phyloP scores from a whole-genome alignment of 2,113 vertebrate genomes.

The Camelus dromedarius region DNA sequence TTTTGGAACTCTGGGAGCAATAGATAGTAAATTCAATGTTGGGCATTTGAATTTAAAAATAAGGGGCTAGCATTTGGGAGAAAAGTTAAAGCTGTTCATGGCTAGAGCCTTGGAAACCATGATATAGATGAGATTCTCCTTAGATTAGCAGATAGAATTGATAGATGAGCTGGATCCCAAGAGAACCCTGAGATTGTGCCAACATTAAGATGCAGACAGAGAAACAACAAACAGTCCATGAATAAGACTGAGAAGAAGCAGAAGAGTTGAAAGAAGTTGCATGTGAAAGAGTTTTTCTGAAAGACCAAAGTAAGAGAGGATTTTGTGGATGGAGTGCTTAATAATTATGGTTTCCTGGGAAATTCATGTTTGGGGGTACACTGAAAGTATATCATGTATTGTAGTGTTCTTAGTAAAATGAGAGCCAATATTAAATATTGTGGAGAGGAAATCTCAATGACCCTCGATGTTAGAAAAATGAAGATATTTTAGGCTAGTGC shows the following conservation, averaged over 20 bases:
- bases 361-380: not conserved
- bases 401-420: not conserved
- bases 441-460: not conserved
- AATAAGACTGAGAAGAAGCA: not conserved
- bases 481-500: not conserved
- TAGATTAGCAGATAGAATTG: not conserved
- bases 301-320: not conserved
- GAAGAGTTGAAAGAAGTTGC: not conserved
- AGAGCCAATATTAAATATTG: conserved; percentile 19
- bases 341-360: not conserved
- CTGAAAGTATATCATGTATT: not conserved
- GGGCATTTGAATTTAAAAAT: conserved; percentile 32
- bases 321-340: not conserved
- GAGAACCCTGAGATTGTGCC: not conserved
- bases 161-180: not conserved
- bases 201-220: not conserved
- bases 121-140: not conserved
- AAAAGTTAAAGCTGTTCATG: not conserved
- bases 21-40: conserved; percentile 21
- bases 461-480: not conserved
- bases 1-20: not conserved
- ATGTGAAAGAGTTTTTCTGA: not conserved
- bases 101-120: not conserved
- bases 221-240: not conserved
- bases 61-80: not conserved